These are phyloP conservation scores for Conus ventricosus DNA, from an alignment of 1,140 invertebrate genomes.

Conservation along the genomic window DNA sequence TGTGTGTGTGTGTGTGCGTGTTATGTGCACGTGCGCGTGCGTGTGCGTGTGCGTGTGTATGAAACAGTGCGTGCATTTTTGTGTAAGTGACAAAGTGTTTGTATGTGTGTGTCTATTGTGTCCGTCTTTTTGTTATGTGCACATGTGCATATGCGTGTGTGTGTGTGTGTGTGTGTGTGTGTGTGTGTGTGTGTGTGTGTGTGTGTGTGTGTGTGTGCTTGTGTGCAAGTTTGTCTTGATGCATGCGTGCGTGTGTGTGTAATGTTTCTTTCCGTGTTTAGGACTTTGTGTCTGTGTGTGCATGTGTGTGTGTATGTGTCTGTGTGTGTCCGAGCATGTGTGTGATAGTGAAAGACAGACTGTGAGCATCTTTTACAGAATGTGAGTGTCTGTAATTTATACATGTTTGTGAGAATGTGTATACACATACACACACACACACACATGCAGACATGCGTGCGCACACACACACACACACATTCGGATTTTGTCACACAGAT, in stretches of 20 bases:
- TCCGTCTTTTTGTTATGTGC: not conserved
- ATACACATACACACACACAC: slow-evolving; percentile 5
- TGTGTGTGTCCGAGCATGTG: not conserved
- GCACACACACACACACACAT: slow-evolving; percentile 20
- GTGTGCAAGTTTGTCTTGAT: not conserved
- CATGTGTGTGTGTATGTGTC: not conserved
- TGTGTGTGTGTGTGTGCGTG: too few species aligned
- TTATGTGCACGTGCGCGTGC: not conserved
- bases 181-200: too few species aligned
- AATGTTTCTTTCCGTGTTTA: not conserved
- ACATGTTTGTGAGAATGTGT: too few species aligned
- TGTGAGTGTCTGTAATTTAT: too few species aligned
- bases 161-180: too few species aligned
- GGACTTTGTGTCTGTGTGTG: not conserved
- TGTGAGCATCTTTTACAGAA: too few species aligned
- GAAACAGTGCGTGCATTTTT: not conserved
- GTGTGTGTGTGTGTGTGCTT: not conserved
- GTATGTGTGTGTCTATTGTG: too few species aligned
- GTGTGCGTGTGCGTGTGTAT: not conserved
- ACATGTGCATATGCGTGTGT: not conserved
- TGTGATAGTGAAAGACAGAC: too few species aligned
- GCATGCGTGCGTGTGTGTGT: not conserved
- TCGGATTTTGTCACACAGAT: too few species aligned
- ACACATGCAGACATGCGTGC: not conserved
- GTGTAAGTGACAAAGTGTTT: not conserved